These are phyloP conservation scores for Eupithecia vulgata DNA, from an alignment of 2,888 invertebrate genomes.

Conservation along the genomic window DNA sequence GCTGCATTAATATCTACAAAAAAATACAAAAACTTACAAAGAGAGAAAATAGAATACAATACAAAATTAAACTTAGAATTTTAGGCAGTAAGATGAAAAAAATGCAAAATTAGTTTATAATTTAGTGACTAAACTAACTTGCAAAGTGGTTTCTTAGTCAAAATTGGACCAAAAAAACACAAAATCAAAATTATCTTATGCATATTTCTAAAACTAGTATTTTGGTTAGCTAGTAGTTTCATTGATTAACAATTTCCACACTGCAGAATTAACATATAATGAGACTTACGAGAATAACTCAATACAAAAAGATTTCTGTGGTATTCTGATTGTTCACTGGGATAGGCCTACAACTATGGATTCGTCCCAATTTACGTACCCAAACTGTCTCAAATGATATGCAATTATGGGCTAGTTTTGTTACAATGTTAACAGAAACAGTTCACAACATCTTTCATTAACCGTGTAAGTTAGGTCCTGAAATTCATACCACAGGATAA, in stretches of 20 bases:
- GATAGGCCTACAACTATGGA: not conserved
- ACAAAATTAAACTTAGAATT: not conserved
- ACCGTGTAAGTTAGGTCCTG: not conserved
- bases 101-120: not conserved
- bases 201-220: not conserved
- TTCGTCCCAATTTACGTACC: not conserved
- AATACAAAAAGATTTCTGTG: not conserved
- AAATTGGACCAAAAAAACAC: not conserved
- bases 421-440: not conserved
- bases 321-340: conserved; percentile 12
- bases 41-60: not conserved
- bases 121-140: not conserved
- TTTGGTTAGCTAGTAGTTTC: not conserved
- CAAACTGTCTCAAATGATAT: not conserved
- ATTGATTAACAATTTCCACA: not conserved
- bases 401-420: not conserved
- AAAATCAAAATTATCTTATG: not conserved
- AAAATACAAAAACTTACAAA: not conserved
- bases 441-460: not conserved
- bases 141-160: not conserved
- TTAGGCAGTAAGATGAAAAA: not conserved
- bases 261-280: not conserved
- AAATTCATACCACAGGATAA: not conserved
- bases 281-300: not conserved
- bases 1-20: not conserved